phyloP scores from a whole-genome alignment of 1,140 invertebrate genomes.

The Aphidius ervi region DNA sequence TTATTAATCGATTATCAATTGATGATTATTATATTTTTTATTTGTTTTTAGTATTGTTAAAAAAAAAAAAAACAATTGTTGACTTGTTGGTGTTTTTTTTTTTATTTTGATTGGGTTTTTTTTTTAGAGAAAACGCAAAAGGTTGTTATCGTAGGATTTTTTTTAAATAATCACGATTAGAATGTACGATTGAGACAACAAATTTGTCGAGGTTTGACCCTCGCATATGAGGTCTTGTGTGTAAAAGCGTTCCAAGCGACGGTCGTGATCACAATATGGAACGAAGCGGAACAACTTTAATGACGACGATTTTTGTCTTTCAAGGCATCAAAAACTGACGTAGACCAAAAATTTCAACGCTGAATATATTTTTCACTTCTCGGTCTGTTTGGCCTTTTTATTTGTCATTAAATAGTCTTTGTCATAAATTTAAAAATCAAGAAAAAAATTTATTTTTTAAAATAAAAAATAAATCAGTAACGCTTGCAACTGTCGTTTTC shows the following conservation, averaged over 20 bases:
- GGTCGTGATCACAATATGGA: slow-evolving; percentile 42
- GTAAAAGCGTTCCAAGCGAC: slow-evolving; percentile 40
- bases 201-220: no score
- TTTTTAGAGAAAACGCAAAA: no score
- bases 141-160: no score
- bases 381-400: slow-evolving; percentile 5
- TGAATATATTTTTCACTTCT: slow-evolving; percentile 7
- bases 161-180: no score
- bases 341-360: slow-evolving; percentile 1
- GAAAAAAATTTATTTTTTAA: background rate
- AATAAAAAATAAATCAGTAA: background rate
- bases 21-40: no score
- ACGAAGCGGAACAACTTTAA: slow-evolving; percentile 40
- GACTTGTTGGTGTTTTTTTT: no score
- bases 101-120: no score
- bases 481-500: background rate
- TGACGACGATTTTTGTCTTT: slow-evolving; percentile 35
- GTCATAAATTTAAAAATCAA: background rate
- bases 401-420: background rate
- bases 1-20: no score
- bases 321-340: slow-evolving; percentile 17
- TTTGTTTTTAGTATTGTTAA: no score
- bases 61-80: no score
- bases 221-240: no score
- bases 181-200: no score